Base-by-base conservation (phyloP, 2,797 vertebrate species). In the Petrocephalus sullivani region DNA sequence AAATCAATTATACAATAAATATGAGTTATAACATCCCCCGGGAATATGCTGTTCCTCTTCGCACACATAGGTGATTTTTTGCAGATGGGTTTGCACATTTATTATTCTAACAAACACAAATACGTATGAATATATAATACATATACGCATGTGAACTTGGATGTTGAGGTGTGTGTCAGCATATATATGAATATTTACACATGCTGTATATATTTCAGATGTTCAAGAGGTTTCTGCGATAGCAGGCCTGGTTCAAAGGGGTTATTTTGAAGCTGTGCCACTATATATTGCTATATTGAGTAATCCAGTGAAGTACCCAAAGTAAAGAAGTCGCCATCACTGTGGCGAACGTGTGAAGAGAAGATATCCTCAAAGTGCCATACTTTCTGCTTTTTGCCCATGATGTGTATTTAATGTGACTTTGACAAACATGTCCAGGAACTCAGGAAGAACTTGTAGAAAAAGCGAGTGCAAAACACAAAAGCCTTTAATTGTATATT, bases 1-100 rank as follows among this genome's bases (percentile, higher is more conserved):
- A 95, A 95, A 95, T 95, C 94, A 95, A 95, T 96, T 95, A 94
- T 93, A 95, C 93, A 93, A 93, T 94, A 94, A 95, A 95, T 96
- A 95, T 95, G 94, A 95, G 94, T 93, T 93, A 92, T 88, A 90
- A 92, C 87, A 87, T 92, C 93, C 94, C 90, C 90, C 1, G 91
- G 94, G 90, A 92, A 95, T 94, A 94, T 90, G 91, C 93, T 93
- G 93, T 93, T 93, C 92, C 91, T 91, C 92, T 91, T 91, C 91
- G 88, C 88, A 87, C 91, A 92, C 23, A 93, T 94, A 94, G 46
- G 6, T 54, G 53, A 83, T 83, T 41, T 21, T 86, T 86, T 60
- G 21, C 28, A 86, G 23, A 60, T 60, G 56, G 84, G 84, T 57
- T 85, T 37, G 16, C 14, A 0, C 60, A 58, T 86, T 60, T 14